Evolutionary conservation across 2,113 vertebrate genomes (phyloP), one percentile per base, ranked within the genome.

Genomic region (Lophotis ruficrista): DNA sequence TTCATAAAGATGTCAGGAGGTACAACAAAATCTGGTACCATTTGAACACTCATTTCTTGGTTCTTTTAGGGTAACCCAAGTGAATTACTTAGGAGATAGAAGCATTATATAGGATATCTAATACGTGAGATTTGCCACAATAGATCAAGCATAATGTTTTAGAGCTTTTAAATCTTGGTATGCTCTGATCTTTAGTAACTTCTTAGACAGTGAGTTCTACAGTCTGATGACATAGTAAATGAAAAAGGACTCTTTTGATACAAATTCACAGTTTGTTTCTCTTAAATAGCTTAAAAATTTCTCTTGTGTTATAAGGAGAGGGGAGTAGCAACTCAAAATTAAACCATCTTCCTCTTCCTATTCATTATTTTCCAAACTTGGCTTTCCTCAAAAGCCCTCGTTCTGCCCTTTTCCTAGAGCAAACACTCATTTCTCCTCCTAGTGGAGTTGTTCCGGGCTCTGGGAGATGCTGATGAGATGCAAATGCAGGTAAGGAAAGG

Each of bases 31-130:
- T 47, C 37, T 47, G 12, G 4, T 71, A 30, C 31, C 8, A 62
- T 38, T 51, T 60, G 15, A 75, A 51, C 23, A 38, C 6, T 4
- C 14, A 76, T 51, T 70, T 75, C 11, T 17, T 45, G 6, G 4
- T 53, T 20, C 9, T 73, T 62, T 58, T 38, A 38, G 4, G 62
- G 20, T 5, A 83, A 47, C 2, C 4, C 6, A 41, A 47, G 27
- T 68, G 17, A 83, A 57, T 48, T 45, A 69, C 9, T 48, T 15
- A 72, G 22, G 6, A 65, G 14, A 58, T 6, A n/a, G 8, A 30
- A 70, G 12, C 12, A 17, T 50, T 58, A 8, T 62, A n/a, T 27
- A 5, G 3, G 0, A 0, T 30, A 48, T n/a, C 17, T 15, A 17
- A 4, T 37, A 54, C 17, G 21, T 21, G 14, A 80, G 12, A 12